Conservation (phyloP, 1,140 invertebrate species). For the Bathynomus jamesi region DNA sequence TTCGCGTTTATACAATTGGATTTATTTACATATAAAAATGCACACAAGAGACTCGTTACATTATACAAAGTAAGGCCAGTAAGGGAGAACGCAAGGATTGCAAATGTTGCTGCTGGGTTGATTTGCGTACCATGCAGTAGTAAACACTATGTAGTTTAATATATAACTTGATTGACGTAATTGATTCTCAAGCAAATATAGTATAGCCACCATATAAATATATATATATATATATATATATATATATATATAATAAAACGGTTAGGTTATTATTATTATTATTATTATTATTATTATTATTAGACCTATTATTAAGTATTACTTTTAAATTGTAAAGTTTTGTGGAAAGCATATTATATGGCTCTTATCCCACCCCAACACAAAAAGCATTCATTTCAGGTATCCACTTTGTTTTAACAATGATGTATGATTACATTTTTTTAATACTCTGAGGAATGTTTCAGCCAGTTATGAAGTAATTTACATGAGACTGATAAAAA, state of each 20-base stretch:
- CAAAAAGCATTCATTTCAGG: too few relatives aligned
- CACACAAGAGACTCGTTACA: not conserved
- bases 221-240: slow-evolving; percentile 13
- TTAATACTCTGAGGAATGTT: too few relatives aligned
- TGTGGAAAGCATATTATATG: not conserved
- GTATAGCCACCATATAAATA: slow-evolving; percentile 10
- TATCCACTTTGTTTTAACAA: not conserved
- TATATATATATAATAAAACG: slow-evolving; percentile 5
- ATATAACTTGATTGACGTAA: not conserved
- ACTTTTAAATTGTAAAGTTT: not conserved
- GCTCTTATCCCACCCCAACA: too few relatives aligned
- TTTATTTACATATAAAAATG: not conserved
- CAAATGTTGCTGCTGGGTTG: too few relatives aligned
- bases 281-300: slow-evolving; percentile 11
- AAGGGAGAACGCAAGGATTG: too few relatives aligned
- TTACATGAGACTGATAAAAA: too few relatives aligned
- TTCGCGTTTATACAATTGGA: too few relatives aligned
- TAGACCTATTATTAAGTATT: not conserved
- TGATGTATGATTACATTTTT: not conserved
- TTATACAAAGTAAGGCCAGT: too few relatives aligned
- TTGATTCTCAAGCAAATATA: not conserved
- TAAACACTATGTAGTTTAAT: slow-evolving; percentile 1
- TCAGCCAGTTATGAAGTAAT: too few relatives aligned
- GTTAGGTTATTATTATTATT: not conserved
- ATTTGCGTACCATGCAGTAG: too few relatives aligned